Evolutionary conservation across 2,113 vertebrate genomes (phyloP), one percentile per base, ranked within the genome.

Genomic region (Chaenogobius annularis): DNA sequence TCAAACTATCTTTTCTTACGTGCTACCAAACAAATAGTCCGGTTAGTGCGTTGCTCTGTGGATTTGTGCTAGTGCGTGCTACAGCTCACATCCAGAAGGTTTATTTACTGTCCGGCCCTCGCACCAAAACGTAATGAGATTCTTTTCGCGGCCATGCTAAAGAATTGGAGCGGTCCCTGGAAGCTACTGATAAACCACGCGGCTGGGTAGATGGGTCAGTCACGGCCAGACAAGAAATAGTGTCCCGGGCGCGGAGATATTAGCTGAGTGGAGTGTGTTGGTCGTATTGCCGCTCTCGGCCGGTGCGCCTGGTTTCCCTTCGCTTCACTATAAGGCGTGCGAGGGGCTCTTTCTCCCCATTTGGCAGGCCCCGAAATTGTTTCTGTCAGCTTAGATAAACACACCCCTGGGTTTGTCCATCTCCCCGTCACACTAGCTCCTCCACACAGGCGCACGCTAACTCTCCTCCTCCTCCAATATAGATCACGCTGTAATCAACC

Each of bases 341-440:
- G 73, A 71, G 84, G 69, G 69, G 77, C 73, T 79, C 74, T 72
- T 70, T 62, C 83, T 84, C 85, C 68, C 75, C 70, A 68, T 86
- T 85, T 90, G 91, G 87, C 86, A 83, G 79, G 40, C 68, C 83
- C 85, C 80, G 85, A 92, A 92, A 93, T 92, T 88, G 91, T 89
- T 90, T 89, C 90, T 92, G 92, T 92, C 90, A 88, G 85, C 80
- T 85, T 79, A 91, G 89, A 91, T 92, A 91, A 92, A 90, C 85
- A 70, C 81, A 84, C 84, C 73, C 80, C 79, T 82, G 79, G 88
- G 79, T 81, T 84, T 90, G 81, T 88, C 87, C 85, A 85, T 82
- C 84, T 78, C 76, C 47, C 78, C 71, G 62, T 43, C 70, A 35
- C 71, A 66, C 50, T 65, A 67, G 61, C 73, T 70, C 66, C 55